phyloP scores from a whole-genome alignment of 1,140 invertebrate genomes.

The Ceratosolen solmsi region DNA sequence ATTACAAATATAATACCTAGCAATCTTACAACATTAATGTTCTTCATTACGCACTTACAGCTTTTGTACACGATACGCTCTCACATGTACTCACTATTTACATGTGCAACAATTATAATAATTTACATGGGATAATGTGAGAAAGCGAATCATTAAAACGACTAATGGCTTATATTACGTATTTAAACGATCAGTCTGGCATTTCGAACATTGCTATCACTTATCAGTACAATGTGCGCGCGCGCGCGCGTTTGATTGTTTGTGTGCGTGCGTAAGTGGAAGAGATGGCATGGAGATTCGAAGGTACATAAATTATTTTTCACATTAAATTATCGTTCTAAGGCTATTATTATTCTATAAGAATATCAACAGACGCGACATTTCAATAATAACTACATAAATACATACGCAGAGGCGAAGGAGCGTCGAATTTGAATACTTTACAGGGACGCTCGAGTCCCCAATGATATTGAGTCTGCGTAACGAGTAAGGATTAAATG shows the following conservation, averaged over 20 bases:
- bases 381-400: slow-evolving; percentile 20
- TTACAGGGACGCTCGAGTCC: slow-evolving; percentile 44
- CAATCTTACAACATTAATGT: slow-evolving; percentile 39
- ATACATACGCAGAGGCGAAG: slow-evolving; percentile 21
- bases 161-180: slow-evolving; percentile 35
- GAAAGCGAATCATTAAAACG: neutral
- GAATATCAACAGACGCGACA: slow-evolving; percentile 28
- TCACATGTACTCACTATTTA: slow-evolving; percentile 33
- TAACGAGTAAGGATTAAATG: neutral
- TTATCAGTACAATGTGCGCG: slow-evolving; percentile 18
- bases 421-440: slow-evolving; percentile 31
- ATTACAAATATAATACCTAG: slow-evolving; percentile 45
- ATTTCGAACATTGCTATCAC: slow-evolving; percentile 28
- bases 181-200: slow-evolving; percentile 44
- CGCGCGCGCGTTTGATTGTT: neutral
- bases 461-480: neutral
- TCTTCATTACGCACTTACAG: neutral
- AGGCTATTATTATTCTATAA: neutral
- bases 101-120: slow-evolving; percentile 47
- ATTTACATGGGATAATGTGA: slow-evolving; percentile 37
- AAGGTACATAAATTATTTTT: slow-evolving; percentile 37
- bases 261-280: slow-evolving; percentile 20
- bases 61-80: slow-evolving; percentile 46
- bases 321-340: slow-evolving; percentile 10
- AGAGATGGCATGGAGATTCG: slow-evolving; percentile 38